A percentile compares a stretch with the other conserved stretches of the same genome.
Conservation (phyloP, 2,888 invertebrate genomes). For the Synergus laeviventris region DNA sequence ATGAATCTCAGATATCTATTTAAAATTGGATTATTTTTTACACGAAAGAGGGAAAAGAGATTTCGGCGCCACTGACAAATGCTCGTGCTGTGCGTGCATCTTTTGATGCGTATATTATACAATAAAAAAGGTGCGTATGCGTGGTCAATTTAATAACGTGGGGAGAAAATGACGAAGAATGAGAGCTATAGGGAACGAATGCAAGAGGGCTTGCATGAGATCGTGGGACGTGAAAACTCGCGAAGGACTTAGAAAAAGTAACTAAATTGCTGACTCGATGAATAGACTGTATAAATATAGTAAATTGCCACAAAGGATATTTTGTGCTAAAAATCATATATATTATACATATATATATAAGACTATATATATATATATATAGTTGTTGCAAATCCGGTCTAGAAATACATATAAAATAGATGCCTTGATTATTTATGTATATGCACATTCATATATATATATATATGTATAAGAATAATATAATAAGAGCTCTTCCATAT, state of each 20-base stretch:
- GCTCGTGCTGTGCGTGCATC: background rate
- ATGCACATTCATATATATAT: no score
- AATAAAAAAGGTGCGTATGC: background rate
- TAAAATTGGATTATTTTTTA: no score
- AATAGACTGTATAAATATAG: background rate
- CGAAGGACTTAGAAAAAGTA: constrained; percentile 23
- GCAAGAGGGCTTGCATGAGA: constrained; percentile 25
- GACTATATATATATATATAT: no score
- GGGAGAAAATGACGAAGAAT: constrained; percentile 17
- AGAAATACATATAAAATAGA: no score
- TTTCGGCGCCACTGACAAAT: no score
- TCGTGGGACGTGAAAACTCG: constrained; percentile 33
- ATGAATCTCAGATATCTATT: no score
- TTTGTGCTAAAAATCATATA: background rate
- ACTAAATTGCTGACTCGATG: constrained; percentile 5
- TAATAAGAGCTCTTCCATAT: no score
- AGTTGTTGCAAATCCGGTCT: no score
- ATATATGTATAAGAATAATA: no score
- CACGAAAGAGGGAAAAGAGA: no score
- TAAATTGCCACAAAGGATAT: background rate
- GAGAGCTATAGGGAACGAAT: constrained; percentile 14
- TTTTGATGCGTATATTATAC: constrained; percentile 2
- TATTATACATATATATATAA: no score
- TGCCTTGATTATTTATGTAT: no score
- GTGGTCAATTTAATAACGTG: constrained; percentile 24